Base-by-base conservation (phyloP, 2,113 vertebrate species). In the Peucedramus taeniatus region DNA sequence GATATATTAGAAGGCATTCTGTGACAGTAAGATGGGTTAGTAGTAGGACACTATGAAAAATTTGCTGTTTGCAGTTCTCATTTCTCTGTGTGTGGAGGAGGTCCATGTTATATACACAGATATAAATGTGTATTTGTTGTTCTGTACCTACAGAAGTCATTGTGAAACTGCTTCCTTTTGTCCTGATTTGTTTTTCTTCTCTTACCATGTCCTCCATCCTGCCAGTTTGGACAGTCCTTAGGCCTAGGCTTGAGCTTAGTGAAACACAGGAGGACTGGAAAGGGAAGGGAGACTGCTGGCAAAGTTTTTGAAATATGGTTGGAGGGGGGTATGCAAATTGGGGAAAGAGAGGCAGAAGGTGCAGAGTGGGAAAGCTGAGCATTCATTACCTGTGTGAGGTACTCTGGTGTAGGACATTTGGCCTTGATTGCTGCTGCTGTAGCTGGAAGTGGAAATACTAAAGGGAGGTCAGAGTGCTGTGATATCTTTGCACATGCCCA, bases 61-160 rank as follows among this genome's bases (percentile, higher is more conserved):
- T 22, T 17, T 65, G 30, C 54, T 93, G 20, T 50, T 93, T 88
- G 75, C 63, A 50, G 66, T 80, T 91, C 66, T 95, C 19, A 18
- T 71, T 65, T 93, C 39, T 91, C 49, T 75, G 21, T 63, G 24
- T 74, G 35, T 77, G 64, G 19, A 69, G 61, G 20, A 69, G 61
- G 20, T 56, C 12, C 31, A 8, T 24, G 33, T 54, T 35, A 15
- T 28, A 13, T 37, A 28, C 35, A 60, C 15, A 60, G 15, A 39
- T 42, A 13, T 20, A 7, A 13, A 6, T 44, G 3, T 89, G 8
- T 27, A 7, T 35, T 8, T 37, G 13, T 8, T 63, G n/a, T 65
- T 69, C 54, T 90, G 21, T 65, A 44, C 8, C 11, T 49, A 24
- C 8, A 30, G 28, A 87, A 79, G 7, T 76, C 39, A 31, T 18